These are phyloP conservation scores for Drosophila parabipectinata DNA, from an alignment of 1,140 invertebrate genomes.

Conservation along the genomic window DNA sequence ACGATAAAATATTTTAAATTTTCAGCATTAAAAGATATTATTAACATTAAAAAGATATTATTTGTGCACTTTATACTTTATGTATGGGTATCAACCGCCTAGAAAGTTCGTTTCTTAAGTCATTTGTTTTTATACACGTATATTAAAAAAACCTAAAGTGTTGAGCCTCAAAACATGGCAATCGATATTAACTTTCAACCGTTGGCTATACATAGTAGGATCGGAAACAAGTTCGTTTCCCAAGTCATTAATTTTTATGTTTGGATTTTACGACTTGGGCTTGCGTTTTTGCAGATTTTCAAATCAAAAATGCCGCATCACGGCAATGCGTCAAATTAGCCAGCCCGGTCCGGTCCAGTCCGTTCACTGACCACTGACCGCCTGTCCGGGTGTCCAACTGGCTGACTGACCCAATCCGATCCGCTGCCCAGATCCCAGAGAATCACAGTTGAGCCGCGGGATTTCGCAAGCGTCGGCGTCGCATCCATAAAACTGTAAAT, in stretches of 20 bases:
- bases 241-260: slow-evolving; percentile 56
- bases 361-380: slow-evolving; percentile 26
- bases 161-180: neutral
- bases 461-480: slow-evolving; percentile 61
- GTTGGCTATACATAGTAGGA: neutral
- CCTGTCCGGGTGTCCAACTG: slow-evolving; percentile 28
- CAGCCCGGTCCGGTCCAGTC: slow-evolving; percentile 11
- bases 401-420: slow-evolving; percentile 42
- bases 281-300: slow-evolving; percentile 22
- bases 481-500: slow-evolving; percentile 77
- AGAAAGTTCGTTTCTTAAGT: neutral
- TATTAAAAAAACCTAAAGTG: neutral
- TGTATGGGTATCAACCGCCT: too few relatives aligned
- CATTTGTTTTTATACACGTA: neutral
- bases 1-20: too few relatives aligned
- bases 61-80: too few relatives aligned
- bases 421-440: slow-evolving; percentile 46
- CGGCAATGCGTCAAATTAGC: slow-evolving; percentile 57
- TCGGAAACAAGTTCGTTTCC: slow-evolving; percentile 67
- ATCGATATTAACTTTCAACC: neutral
- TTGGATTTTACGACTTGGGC: slow-evolving; percentile 2
- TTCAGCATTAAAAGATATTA: too few relatives aligned
- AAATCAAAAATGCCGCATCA: slow-evolving; percentile 46
- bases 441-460: slow-evolving; percentile 6
- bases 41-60: too few relatives aligned